Percentiles rank a stretch among this genome's conserved stretches.
Conservation (phyloP, 2,888 invertebrate genomes). For the Octonoba sinensis region DNA sequence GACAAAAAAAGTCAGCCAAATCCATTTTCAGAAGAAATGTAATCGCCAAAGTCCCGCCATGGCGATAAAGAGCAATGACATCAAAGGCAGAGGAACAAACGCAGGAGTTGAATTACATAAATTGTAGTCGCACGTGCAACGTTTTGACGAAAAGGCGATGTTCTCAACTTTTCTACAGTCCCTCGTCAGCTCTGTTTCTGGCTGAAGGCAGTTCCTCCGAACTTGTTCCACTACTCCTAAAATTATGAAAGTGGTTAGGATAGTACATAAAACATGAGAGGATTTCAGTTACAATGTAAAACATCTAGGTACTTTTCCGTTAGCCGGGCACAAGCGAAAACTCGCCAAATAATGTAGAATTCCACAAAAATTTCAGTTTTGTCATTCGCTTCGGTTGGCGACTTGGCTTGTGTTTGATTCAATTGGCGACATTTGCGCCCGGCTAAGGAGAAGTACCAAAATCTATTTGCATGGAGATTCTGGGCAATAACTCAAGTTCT, state of each 20-base stretch:
- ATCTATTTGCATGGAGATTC: too few relatives aligned
- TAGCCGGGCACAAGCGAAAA: too few relatives aligned
- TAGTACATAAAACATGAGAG: neutral
- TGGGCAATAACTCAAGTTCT: too few relatives aligned
- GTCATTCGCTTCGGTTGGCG: too few relatives aligned
- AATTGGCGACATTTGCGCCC: too few relatives aligned
- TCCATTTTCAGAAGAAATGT: neutral
- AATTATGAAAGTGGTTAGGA: neutral
- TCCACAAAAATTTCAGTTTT: too few relatives aligned
- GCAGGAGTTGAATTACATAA: constrained; percentile 38
- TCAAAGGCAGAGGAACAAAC: neutral
- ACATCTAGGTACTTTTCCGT: neutral
- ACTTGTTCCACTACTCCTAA: constrained; percentile 51
- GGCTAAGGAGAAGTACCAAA: too few relatives aligned
- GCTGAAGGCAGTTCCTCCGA: constrained; percentile 48
- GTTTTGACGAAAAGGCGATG: constrained; percentile 15
- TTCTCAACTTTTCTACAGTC: constrained; percentile 35
- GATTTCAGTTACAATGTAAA: neutral
- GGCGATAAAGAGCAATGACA: neutral
- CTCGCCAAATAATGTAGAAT: too few relatives aligned
- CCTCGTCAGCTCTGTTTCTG: constrained; percentile 34
- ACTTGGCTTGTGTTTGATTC: neutral
- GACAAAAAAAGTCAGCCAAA: neutral
- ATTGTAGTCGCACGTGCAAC: constrained; percentile 53
- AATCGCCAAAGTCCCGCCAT: neutral